phyloP scores from a whole-genome alignment of 2,888 invertebrate genomes.

The Oasisia sp. region DNA sequence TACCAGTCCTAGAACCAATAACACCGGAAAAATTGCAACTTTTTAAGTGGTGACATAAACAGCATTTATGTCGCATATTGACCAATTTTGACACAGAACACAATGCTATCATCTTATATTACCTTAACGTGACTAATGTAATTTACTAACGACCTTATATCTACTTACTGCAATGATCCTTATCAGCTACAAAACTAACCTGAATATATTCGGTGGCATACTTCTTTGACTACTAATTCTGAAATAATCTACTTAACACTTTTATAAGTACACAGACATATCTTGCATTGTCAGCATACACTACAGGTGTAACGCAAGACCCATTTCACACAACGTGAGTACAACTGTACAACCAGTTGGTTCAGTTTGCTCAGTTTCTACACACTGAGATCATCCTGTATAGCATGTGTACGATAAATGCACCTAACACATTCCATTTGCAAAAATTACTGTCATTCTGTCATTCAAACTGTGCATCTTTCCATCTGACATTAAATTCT shows the following conservation, averaged over 20 bases:
- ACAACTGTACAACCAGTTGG: too few relatives aligned
- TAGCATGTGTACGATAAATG: neutral
- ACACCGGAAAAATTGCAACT: neutral
- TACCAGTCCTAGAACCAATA: too few relatives aligned
- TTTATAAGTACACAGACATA: neutral
- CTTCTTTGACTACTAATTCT: conserved; percentile 22
- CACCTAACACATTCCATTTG: neutral
- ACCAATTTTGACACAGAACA: neutral
- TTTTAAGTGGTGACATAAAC: neutral
- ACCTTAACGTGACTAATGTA: neutral
- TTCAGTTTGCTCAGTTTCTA: too few relatives aligned
- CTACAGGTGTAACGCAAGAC: neutral
- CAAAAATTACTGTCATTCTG: neutral
- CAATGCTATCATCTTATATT: neutral
- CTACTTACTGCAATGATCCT: neutral
- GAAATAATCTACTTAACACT: conserved; percentile 22
- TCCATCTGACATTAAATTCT: neutral
- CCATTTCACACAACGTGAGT: neutral
- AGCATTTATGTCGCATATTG: neutral
- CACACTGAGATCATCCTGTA: neutral
- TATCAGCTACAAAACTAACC: neutral
- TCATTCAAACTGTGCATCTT: neutral
- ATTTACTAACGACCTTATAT: neutral
- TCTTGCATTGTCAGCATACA: neutral
- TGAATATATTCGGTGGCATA: neutral